Percentiles rank a stretch among this genome's conserved stretches.
Conservation (phyloP, 2,888 invertebrate species). For the Brassicogethes aeneus region DNA sequence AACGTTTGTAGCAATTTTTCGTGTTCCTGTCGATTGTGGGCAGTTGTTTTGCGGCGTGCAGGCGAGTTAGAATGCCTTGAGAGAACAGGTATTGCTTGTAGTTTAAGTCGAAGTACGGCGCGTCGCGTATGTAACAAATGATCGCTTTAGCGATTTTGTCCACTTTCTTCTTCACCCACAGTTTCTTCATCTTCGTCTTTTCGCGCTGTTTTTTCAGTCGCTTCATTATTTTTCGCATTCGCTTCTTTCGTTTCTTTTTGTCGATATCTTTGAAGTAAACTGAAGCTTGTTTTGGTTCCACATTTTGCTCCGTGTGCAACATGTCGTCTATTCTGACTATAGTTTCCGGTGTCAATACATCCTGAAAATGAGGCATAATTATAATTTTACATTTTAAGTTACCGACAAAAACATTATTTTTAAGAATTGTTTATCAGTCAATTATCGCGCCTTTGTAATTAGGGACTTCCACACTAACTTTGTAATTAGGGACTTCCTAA, state of each 20-base stretch:
- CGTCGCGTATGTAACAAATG: conserved; percentile 24
- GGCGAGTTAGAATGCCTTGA: conserved; percentile 23
- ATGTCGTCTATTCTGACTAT: conserved; percentile 28
- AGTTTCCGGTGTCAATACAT: conserved; percentile 22
- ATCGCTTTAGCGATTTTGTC: conserved; percentile 18
- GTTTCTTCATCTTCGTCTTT: conserved; percentile 15
- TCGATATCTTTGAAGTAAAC: conserved; percentile 15
- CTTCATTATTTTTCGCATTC: conserved; percentile 13
- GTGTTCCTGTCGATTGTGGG: conserved; percentile 22
- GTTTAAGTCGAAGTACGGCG: conserved; percentile 26
- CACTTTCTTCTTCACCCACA: conserved; percentile 19
- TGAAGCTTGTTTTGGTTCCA: conserved; percentile 29
- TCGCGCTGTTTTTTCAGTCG: conserved; percentile 14
- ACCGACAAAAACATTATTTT: no score
- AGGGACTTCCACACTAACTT: no score
- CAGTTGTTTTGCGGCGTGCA: conserved; percentile 15
- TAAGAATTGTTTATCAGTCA: no score
- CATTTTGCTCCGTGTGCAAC: conserved; percentile 28
- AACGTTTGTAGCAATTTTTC: conserved; percentile 16
- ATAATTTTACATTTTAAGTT: no score
- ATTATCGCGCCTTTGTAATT: no score
- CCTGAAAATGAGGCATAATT: no score
- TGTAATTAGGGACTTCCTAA: no score
- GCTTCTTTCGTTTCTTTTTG: conserved; percentile 17
- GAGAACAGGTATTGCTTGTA: conserved; percentile 31